Percentiles rank a stretch among this genome's conserved stretches.
Evolutionary conservation across 1,140 invertebrate genomes (phyloP).

Genomic region (Zaprionus gabonicus): DNA sequence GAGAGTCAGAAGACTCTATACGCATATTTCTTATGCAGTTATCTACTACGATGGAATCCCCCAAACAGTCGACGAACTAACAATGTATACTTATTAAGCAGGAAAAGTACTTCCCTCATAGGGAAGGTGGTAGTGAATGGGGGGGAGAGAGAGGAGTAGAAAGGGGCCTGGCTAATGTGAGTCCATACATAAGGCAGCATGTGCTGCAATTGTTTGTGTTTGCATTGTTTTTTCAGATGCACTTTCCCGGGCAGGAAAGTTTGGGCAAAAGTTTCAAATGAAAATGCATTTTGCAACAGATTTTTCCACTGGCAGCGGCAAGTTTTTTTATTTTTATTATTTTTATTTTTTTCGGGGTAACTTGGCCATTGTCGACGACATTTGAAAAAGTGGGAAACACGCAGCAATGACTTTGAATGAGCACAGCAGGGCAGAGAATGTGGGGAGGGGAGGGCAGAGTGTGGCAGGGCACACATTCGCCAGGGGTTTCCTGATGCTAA

Average conservation of each 20-base stretch:
- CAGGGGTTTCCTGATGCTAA: conserved; percentile 52
- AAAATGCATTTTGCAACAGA: conserved; percentile 76
- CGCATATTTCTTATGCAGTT: conserved; percentile 8
- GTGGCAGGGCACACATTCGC: conserved; percentile 49
- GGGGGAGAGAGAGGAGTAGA: neutral
- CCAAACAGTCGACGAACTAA: neutral
- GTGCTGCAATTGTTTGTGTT: conserved; percentile 25
- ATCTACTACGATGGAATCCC: conserved; percentile 1
- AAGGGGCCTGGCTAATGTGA: conserved; percentile 3
- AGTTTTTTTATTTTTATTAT: conserved; percentile 13
- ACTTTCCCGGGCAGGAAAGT: conserved; percentile 31
- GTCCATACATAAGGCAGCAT: conserved; percentile 13
- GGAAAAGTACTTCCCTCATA: neutral
- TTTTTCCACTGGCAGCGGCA: conserved; percentile 57
- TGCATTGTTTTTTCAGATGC: conserved; percentile 52
- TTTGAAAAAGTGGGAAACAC: conserved; percentile 70
- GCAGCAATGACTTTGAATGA: conserved; percentile 67
- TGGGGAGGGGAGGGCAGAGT: conserved; percentile 10
- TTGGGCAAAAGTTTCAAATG: conserved; percentile 69
- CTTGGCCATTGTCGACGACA: conserved; percentile 49
- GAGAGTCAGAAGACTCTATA: neutral
- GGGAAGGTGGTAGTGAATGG: neutral
- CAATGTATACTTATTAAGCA: conserved; percentile 11
- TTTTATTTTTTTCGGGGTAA: conserved; percentile 44
- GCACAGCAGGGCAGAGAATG: neutral